Conservation (phyloP, 2,797 vertebrate species). For the Hippopotamyrus pictus region DNA sequence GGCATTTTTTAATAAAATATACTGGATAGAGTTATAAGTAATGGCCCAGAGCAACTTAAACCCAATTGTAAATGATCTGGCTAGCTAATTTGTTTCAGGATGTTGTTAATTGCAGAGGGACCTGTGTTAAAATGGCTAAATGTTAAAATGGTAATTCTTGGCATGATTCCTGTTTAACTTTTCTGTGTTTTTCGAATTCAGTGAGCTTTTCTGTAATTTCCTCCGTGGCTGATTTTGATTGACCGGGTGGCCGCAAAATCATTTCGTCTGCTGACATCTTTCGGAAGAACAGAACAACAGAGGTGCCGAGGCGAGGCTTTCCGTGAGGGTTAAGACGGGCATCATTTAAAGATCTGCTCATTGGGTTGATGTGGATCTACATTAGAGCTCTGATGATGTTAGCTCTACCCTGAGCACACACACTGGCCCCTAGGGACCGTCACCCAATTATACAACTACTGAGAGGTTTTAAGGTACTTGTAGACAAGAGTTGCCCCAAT, state of each 20-base stretch:
- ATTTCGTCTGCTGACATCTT: neutral
- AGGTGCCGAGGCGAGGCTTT: neutral
- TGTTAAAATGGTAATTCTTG: neutral
- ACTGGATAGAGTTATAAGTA: neutral
- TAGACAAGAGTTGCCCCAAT: neutral
- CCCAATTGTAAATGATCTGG: neutral
- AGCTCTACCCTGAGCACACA: neutral
- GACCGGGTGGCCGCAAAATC: neutral
- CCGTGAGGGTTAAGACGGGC: neutral
- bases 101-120: neutral
- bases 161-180: neutral
- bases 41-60: neutral
- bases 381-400: conserved; percentile 11
- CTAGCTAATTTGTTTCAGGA: neutral
- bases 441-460: conserved; percentile 4
- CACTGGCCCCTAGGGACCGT: neutral
- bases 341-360: neutral
- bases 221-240: neutral
- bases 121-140: neutral
- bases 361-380: conserved; percentile 5
- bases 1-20: neutral
- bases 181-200: neutral
- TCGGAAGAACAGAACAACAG: neutral
- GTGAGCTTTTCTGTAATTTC: conserved; percentile 7
- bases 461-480: conserved; percentile 10